Evolutionary conservation across 1,140 invertebrate genomes (phyloP).

Genomic region (Cephus cinctus): DNA sequence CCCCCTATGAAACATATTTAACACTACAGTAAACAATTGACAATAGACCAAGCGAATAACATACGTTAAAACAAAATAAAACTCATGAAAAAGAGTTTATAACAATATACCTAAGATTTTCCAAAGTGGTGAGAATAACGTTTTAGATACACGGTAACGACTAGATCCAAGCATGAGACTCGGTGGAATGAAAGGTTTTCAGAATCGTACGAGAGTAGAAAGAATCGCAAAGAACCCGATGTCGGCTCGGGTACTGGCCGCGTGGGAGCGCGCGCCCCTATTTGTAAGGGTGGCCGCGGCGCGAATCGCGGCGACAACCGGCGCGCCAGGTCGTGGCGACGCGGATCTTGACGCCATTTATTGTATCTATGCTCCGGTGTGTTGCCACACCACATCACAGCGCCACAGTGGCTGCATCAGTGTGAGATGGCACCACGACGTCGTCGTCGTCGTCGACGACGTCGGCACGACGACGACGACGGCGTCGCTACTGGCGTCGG

Average conservation of each 20-base stretch:
- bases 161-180: too few species aligned
- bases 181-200: too few species aligned
- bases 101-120: too few species aligned
- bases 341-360: constrained; percentile 43
- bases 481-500: neutral
- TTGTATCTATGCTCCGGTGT: constrained; percentile 20
- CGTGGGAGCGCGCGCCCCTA: constrained; percentile 22
- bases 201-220: too few species aligned
- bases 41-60: too few species aligned
- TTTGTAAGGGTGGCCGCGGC: constrained; percentile 31
- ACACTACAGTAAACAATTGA: too few species aligned
- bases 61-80: too few species aligned
- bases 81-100: too few species aligned
- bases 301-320: constrained; percentile 10
- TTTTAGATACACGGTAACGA: too few species aligned
- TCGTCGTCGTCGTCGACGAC: neutral
- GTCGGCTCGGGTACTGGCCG: constrained; percentile 20
- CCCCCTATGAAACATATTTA: too few species aligned
- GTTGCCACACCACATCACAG: neutral
- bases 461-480: neutral
- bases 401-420: neutral
- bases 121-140: too few species aligned
- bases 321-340: constrained; percentile 39
- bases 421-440: neutral
- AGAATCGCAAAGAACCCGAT: too few species aligned